Base-by-base conservation (phyloP, 2,888 invertebrate genomes). In the Sminthurides aquaticus region DNA sequence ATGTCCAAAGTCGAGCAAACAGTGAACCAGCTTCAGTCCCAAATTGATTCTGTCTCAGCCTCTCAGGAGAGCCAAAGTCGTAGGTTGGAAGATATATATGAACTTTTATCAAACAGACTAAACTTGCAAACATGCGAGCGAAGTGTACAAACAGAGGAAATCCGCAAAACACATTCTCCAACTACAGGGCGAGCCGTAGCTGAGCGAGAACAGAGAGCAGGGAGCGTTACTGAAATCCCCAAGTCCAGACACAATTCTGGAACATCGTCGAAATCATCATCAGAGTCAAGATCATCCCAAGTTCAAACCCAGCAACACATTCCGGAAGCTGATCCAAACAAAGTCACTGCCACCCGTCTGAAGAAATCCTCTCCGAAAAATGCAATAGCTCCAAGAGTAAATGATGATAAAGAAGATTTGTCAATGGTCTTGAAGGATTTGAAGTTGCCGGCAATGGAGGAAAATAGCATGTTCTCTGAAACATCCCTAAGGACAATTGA, bases 351-450 rank as follows among this genome's bases (percentile, higher is more conserved):
- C 11, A 26, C 57, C 28, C 11, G 26, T 25, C 8, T 24, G 24
- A 56, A 22, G 15, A 56, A 56, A 25, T n/a, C 34, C 3, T 24
- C n/a, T 25, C 15, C 18, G 15, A n/a, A n/a, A n/a, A n/a, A n/a
- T n/a, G n/a, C n/a, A n/a, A n/a, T n/a, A n/a, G 3, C 5, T 8
- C 1, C 29, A 55, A n/a, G 2, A 2, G 61, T 61, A 18, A 43
- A 20, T 27, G 65, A 60, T 2, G 34, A 60, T 24, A 54, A 54
- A 3, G 69, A 68, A 59, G 68, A 69, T 49, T 60, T 74, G 11
- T 72, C 74, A 1, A 63, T 64, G 1, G 58, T 72, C 49, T 60
- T 74, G 5, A 69, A 62, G 62, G 68, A 72, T 65, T 49, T 72
- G 3, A 67, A 72, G 49, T 49, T 74, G 15, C 69, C 69, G 48